Percentiles rank a stretch among this genome's conserved stretches.
phyloP scores from a whole-genome alignment of 2,888 invertebrate species.

The Drosophila mimetica region DNA sequence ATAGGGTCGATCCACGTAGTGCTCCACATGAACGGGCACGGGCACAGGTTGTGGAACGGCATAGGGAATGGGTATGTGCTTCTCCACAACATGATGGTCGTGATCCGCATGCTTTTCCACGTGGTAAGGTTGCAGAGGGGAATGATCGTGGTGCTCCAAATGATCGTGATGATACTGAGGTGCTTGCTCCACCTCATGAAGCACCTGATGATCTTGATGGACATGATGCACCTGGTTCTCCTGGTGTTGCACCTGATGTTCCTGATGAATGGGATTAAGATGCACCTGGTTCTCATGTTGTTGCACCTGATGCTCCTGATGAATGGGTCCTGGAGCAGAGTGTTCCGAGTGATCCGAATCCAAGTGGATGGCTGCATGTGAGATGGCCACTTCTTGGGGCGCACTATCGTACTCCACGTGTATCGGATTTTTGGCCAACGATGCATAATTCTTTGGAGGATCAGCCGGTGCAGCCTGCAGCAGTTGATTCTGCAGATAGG shows the following conservation, averaged over 20 bases:
- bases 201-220: constrained; percentile 3
- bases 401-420: constrained; percentile 67
- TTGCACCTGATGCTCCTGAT: neutral
- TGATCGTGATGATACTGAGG: constrained; percentile 10
- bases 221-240: constrained; percentile 6
- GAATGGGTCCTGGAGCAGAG: neutral
- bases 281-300: constrained; percentile 5
- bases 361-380: constrained; percentile 46
- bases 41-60: constrained; percentile 86
- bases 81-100: constrained; percentile 86
- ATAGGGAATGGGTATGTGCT: constrained; percentile 85
- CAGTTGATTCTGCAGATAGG: constrained; percentile 51
- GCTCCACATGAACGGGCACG: constrained; percentile 85
- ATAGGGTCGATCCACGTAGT: constrained; percentile 85
- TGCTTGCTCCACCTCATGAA: constrained; percentile 2
- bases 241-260: neutral
- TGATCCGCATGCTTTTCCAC: constrained; percentile 83
- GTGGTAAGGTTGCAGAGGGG: constrained; percentile 3
- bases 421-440: constrained; percentile 74
- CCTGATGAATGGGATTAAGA: constrained; percentile 2
- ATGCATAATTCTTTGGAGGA: constrained; percentile 53
- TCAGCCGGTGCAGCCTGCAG: constrained; percentile 13
- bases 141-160: constrained; percentile 17
- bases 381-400: constrained; percentile 55
- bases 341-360: constrained; percentile 8